These are phyloP conservation scores for Clinocottus analis DNA, from an alignment of 2,113 vertebrate species.

Conservation along the genomic window DNA sequence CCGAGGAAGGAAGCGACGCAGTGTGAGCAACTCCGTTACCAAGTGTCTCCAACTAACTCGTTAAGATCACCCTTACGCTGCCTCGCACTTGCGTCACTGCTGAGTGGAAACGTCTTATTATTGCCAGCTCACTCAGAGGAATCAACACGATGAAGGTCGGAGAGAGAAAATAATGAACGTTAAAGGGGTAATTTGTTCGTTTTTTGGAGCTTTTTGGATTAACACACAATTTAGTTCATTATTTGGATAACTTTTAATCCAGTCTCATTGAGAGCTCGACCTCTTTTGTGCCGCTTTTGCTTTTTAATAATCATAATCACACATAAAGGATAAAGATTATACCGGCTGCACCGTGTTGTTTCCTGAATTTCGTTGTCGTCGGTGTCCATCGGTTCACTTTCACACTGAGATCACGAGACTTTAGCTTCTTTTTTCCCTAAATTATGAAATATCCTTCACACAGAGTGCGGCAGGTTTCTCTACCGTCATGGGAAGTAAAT, in stretches of 20 bases:
- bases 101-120: constrained; percentile 63
- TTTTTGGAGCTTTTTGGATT: neutral
- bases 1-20: constrained; percentile 57
- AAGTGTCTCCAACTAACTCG: constrained; percentile 69
- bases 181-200: constrained; percentile 19
- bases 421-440: too few relatives aligned
- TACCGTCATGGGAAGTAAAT: too few relatives aligned
- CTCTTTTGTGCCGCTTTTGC: too few relatives aligned
- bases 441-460: too few relatives aligned
- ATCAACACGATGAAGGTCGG: constrained; percentile 45
- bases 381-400: too few relatives aligned
- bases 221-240: neutral
- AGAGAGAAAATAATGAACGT: constrained; percentile 12
- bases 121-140: constrained; percentile 70
- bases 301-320: too few relatives aligned
- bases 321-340: too few relatives aligned
- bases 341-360: too few relatives aligned
- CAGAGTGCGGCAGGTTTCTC: too few relatives aligned
- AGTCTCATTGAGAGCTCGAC: neutral
- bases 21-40: constrained; percentile 69
- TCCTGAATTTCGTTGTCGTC: too few relatives aligned
- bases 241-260: neutral
- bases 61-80: constrained; percentile 71
- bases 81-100: constrained; percentile 76
- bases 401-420: too few relatives aligned